Evolutionary conservation across 2,113 vertebrate genomes (phyloP), one percentile per base, ranked within the genome.

Genomic region (Lagenorhynchus albirostris): DNA sequence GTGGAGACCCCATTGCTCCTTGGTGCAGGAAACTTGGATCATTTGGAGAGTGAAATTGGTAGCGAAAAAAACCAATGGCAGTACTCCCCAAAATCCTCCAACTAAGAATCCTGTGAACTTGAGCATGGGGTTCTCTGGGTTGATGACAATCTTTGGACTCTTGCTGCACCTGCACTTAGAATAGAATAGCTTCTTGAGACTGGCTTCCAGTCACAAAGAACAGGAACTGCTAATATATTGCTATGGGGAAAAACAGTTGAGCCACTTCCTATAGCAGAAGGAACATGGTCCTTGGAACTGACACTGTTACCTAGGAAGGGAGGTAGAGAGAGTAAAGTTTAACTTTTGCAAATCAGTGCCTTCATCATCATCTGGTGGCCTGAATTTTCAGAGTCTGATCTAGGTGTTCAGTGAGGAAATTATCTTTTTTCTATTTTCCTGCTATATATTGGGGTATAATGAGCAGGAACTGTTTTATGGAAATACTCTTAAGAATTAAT

Each of bases 401-500:
- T 97, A 76, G 17, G 60, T 91, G 23, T 26, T 79, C 31, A 65
- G 8, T 93, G 18, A 93, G 77, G 73, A 80, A 93, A 96, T 82
- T 53, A 29, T 53, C 31, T 44, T 91, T 29, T 91, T 95, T 96
- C 36, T 97, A 0, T 62, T 93, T 12, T 92, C 77, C 6, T 84
- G 7, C 29, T 71, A 95, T 90, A 44, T 83, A 89, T 92, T 85
- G 38, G 31, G 31, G 10, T 86, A 33, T 73, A 80, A 44, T 79
- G 77, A 77, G 47, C 3, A 92, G 53, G 2, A 89, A 50, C 62
- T 91, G 81, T 33, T 95, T 84, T 68, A 62, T 92, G 91, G 58
- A 93, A 92, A 50, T 79, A 63, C 36, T 77, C 2, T 83, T 83
- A 81, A 93, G 88, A 88, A 85, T 88, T 90, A 94, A 80, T 63